Evolutionary conservation across 2,888 invertebrate species (phyloP).

Genomic region (Amiota minor): DNA sequence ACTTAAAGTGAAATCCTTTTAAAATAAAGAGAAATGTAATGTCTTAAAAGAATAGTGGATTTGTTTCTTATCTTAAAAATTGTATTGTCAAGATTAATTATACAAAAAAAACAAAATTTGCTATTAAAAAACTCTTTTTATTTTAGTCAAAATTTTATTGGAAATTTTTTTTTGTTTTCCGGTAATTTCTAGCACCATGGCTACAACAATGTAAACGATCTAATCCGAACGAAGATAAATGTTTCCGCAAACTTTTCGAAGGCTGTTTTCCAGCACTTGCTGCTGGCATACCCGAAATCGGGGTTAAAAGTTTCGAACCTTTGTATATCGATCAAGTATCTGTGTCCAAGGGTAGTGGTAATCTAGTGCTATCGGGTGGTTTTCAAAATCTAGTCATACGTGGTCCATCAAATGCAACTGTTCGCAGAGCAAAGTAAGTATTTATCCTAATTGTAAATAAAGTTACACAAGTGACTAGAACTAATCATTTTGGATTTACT

Average conservation of each 20-base stretch:
- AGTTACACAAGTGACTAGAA: background rate
- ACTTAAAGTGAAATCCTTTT: too few relatives aligned
- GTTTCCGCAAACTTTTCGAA: slow-evolving; percentile 75
- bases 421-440: slow-evolving; percentile 67
- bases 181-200: slow-evolving; percentile 75
- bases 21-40: too few relatives aligned
- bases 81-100: too few relatives aligned
- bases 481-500: background rate
- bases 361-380: slow-evolving; percentile 75
- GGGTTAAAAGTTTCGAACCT: slow-evolving; percentile 77
- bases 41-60: too few relatives aligned
- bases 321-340: slow-evolving; percentile 75
- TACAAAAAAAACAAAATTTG: background rate
- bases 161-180: slow-evolving; percentile 48
- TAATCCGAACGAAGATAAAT: slow-evolving; percentile 76
- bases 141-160: background rate
- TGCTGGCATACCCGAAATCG: slow-evolving; percentile 77
- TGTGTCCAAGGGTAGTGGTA: slow-evolving; percentile 76
- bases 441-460: background rate
- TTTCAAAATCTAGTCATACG: slow-evolving; percentile 76
- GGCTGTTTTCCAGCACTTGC: slow-evolving; percentile 77
- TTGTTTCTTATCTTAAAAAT: too few relatives aligned
- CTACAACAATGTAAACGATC: slow-evolving; percentile 74
- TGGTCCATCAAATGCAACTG: slow-evolving; percentile 77
- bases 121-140: background rate